A percentile compares a stretch with the other conserved stretches of the same genome.
These are phyloP conservation scores for Phalacrocorax carbo DNA, from an alignment of 2,113 vertebrate genomes.

Conservation along the genomic window DNA sequence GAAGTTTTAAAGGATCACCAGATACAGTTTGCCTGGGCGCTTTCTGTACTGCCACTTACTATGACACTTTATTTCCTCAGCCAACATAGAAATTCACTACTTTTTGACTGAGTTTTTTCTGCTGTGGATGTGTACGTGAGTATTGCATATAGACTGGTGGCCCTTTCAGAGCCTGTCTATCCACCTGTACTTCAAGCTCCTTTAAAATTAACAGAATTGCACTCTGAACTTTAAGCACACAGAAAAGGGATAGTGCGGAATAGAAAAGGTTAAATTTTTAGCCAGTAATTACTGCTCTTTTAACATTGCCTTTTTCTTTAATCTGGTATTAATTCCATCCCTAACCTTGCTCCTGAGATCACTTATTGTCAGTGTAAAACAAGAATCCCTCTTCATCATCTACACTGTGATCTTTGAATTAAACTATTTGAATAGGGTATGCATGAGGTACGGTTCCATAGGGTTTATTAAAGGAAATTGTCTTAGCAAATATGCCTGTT, in stretches of 20 bases:
- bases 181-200: not conserved
- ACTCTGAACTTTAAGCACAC: not conserved
- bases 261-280: not conserved
- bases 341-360: slow-evolving; percentile 60
- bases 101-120: not conserved
- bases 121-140: not conserved
- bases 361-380: slow-evolving; percentile 64
- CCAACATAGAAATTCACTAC: not conserved
- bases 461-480: slow-evolving; percentile 76
- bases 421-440: slow-evolving; percentile 36
- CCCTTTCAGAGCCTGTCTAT: not conserved
- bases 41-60: not conserved
- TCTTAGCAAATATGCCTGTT: slow-evolving; percentile 73
- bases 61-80: not conserved
- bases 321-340: slow-evolving; percentile 11
- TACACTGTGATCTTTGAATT: slow-evolving; percentile 58
- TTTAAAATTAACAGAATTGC: not conserved
- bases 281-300: not conserved
- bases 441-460: slow-evolving; percentile 57
- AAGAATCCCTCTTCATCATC: slow-evolving; percentile 34
- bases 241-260: not conserved
- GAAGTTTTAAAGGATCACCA: not conserved
- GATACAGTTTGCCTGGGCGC: not conserved
- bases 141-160: not conserved
- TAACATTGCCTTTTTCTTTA: not conserved